Base-by-base conservation (phyloP, 2,797 vertebrate species). In the Parotocinclus haroldoi region DNA sequence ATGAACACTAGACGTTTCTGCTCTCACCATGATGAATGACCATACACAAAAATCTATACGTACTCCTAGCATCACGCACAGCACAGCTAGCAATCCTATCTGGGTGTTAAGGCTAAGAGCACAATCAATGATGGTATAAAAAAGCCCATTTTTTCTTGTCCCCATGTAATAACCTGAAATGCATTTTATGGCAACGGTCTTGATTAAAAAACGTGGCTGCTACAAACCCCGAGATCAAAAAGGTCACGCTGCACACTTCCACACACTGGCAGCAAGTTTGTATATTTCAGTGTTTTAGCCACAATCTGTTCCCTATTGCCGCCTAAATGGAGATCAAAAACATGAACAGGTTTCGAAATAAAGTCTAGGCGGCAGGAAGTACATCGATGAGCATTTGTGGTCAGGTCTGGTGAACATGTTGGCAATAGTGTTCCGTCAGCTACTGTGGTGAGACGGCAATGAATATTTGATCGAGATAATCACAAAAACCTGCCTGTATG, bases 101-200 rank as follows among this genome's bases (percentile, higher is more conserved):
- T 75, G 64, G n/a, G 48, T 65, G 49, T 36, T n/a, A 36, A 63
- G 50, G 69, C 58, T 56, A 1, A 66, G 63, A 52, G 62, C 36
- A 49, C 62, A 80, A 83, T 83, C 75, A 82, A 78, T n/a, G 51
- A 12, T 48, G 61, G 74, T 7, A 48, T 52, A 70, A 70, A 72
- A 46, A 36, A 58, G 48, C 18, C 71, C 78, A 68, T 78, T 79
- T 77, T 58, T 69, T 40, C 53, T 44, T 27, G 27, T 27, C 52
- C 58, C 45, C 54, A 68, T 78, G 68, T 77, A 79, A 82, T 81
- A 73, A 82, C 66, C 68, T 58, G 19, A 63, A 57, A 71, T 56
- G 57, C 38, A 48, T 75, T 45, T 74, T 62, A 79, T 48, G 68
- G 56, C 50, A 58, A 62, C 12, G 48, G 66, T 44, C 58, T 56